Base-by-base conservation (phyloP, 2,888 invertebrate genomes). In the Acronicta leporina region DNA sequence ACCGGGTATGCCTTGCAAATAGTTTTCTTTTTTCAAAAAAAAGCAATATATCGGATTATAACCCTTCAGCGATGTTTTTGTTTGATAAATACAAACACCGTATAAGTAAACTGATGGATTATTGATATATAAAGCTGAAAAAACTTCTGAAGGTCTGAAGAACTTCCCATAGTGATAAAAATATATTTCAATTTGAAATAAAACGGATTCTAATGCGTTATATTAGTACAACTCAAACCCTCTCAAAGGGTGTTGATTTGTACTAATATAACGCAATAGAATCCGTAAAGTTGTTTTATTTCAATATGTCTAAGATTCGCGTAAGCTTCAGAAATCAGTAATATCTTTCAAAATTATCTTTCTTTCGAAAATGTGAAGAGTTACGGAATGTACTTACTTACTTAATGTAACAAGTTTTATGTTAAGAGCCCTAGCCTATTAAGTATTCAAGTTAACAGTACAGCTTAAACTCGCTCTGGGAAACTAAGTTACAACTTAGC, bases 401-500 rank as follows among this genome's bases (percentile, higher is more conserved):
- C n/a, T n/a, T n/a, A n/a, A n/a, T n/a, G 8, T 30, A 30, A 30
- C 30, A 30, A 30, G 30, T 58, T 48, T 35, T 3, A 40, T 15
- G 25, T 40, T 43, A 30, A 38, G 35, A 49, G 41, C 35, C 49
- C 11, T 13, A 43, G 35, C 46, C 50, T 14, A 33, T 43, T 15
- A 62, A 38, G 56, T 52, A 15, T 13, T 51, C 8, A 47, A 47
- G 35, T 55, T 49, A 41, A n/a, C 25, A 62, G 51, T 47, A 44
- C 50, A 51, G 33, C 38, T 56, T 51, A 35, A 67, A 62, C 55
- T 66, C 13, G 38, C 20, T 30, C 40, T n/a, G 30, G 45, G 13
- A 50, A 66, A 61, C 66, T 53, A 42, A 53, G 49, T 50, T 25
- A 65, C 65, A 20, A 45, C 52, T 65, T 33, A 25, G 42, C 59